Conservation (phyloP, 1,140 invertebrate genomes). For the Cydia splendana region DNA sequence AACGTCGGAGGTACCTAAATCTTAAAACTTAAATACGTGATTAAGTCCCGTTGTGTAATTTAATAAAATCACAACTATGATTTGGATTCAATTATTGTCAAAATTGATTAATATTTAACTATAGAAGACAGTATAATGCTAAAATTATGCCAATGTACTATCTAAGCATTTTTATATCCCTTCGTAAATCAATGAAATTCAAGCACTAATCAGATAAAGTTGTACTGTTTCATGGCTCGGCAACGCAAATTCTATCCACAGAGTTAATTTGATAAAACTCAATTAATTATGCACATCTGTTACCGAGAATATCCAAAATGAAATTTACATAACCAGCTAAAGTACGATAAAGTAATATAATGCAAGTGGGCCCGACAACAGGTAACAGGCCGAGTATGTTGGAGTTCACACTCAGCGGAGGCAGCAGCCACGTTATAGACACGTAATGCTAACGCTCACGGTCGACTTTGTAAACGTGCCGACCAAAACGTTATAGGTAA, state of each 20-base stretch:
- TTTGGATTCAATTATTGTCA: too few relatives aligned
- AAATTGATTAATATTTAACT: neutral
- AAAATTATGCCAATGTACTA: neutral
- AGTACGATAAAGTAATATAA: constrained; percentile 4
- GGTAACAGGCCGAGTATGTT: neutral
- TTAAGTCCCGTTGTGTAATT: too few relatives aligned
- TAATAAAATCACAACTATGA: too few relatives aligned
- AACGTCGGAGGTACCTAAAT: too few relatives aligned
- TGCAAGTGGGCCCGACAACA: constrained; percentile 15
- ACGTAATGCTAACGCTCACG: constrained; percentile 57
- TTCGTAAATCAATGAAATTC: neutral
- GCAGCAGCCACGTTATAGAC: constrained; percentile 58
- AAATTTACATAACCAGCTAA: constrained; percentile 30
- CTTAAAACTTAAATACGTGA: too few relatives aligned
- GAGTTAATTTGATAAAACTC: constrained; percentile 25
- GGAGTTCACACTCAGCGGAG: constrained; percentile 17
- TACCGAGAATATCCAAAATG: constrained; percentile 8
- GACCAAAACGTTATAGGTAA: constrained; percentile 58
- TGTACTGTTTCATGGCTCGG: constrained; percentile 18
- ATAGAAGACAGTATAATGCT: neutral
- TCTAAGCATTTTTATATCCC: constrained; percentile 4
- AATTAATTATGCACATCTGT: constrained; percentile 21
- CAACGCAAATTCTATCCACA: constrained; percentile 6
- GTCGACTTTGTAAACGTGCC: constrained; percentile 50
- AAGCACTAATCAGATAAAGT: neutral